phyloP scores from a whole-genome alignment of 2,888 invertebrate genomes.

The Ceriagrion tenellum region DNA sequence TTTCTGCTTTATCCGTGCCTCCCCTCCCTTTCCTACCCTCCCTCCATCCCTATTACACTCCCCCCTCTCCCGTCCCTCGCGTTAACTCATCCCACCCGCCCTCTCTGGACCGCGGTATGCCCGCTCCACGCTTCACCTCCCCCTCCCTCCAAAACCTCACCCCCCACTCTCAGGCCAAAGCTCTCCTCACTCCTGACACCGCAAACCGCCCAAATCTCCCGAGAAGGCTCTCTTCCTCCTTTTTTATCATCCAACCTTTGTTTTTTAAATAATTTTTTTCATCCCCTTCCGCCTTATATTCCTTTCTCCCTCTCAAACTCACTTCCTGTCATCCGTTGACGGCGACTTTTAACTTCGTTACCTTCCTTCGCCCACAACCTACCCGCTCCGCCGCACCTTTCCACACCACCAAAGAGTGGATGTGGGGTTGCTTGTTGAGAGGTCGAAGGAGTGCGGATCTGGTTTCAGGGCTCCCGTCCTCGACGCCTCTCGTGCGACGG shows the following conservation, averaged over 20 bases:
- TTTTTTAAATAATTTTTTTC: too few relatives aligned
- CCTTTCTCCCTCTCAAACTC: too few relatives aligned
- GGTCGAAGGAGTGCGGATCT: not conserved
- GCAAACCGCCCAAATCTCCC: not conserved
- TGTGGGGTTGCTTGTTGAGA: too few relatives aligned
- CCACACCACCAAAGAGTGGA: too few relatives aligned
- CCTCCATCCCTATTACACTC: too few relatives aligned
- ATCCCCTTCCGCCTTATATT: not conserved
- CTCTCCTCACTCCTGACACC: not conserved
- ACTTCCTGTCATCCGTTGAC: too few relatives aligned
- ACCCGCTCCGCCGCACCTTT: too few relatives aligned
- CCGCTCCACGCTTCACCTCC: not conserved
- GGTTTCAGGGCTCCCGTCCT: not conserved
- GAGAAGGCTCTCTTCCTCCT: not conserved
- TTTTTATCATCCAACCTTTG: not conserved
- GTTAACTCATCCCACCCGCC: too few relatives aligned
- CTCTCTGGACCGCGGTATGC: not conserved
- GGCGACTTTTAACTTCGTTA: too few relatives aligned
- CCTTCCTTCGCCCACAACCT: too few relatives aligned
- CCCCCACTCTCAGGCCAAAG: not conserved
- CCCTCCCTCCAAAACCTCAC: not conserved
- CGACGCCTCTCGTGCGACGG: too few relatives aligned
- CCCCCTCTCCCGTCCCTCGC: not conserved
- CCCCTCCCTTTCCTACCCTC: not conserved
- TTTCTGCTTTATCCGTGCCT: conserved; percentile 43